These are phyloP conservation scores for Amblyjoppa proteus DNA, from an alignment of 2,888 invertebrate species.

Conservation along the genomic window DNA sequence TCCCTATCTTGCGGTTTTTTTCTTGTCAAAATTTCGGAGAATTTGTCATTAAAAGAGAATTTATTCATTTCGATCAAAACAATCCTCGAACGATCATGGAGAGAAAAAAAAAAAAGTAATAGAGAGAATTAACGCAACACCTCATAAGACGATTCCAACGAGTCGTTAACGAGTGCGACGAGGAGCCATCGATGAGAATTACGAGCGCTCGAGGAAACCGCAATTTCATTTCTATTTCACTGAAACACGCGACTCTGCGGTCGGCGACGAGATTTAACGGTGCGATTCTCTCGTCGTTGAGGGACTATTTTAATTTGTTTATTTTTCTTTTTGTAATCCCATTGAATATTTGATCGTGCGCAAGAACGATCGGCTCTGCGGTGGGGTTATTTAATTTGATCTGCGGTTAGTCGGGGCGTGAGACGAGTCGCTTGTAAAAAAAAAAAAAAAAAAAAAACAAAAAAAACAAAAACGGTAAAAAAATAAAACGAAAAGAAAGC, in stretches of 20 bases:
- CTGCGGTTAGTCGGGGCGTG: constrained; percentile 45
- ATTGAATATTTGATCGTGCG: constrained; percentile 24
- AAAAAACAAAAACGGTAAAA: constrained; percentile 15
- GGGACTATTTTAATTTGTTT: not conserved
- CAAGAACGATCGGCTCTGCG: constrained; percentile 41
- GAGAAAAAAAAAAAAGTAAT: not conserved
- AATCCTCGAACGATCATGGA: not conserved
- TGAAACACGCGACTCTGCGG: constrained; percentile 1
- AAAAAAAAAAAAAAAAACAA: not conserved
- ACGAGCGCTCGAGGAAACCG: constrained; percentile 2
- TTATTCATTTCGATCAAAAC: not conserved
- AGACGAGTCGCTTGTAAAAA: not conserved
- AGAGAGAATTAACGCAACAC: not conserved
- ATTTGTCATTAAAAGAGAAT: not conserved
- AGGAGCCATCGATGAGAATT: not conserved
- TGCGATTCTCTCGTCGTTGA: not conserved
- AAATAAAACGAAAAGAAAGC: constrained; percentile 25
- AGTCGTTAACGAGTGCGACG: not conserved
- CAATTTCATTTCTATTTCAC: constrained; percentile 11
- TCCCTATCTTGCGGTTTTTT: not conserved
- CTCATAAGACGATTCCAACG: not conserved
- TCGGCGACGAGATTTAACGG: constrained; percentile 14
- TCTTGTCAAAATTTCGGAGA: not conserved
- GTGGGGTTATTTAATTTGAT: constrained; percentile 60
- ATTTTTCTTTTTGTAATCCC: not conserved